Evolutionary conservation across 2,797 vertebrate genomes (phyloP), one percentile per base, ranked within the genome.

Genomic region (Basileuterus tristriatus): DNA sequence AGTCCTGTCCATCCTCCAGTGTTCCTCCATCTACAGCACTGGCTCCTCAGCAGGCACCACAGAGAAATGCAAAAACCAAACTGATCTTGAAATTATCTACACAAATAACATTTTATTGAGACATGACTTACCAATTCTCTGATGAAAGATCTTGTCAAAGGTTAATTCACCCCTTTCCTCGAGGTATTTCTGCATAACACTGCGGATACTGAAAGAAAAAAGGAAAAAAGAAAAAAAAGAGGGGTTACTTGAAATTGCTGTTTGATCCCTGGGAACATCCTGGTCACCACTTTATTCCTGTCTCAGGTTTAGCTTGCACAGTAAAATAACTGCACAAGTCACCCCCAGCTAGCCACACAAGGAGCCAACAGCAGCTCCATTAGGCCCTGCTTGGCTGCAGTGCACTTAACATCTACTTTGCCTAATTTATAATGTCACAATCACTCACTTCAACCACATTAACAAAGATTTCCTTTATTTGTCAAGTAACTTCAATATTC

Each of bases 101-200:
- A 15, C 0, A 1, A 69, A 19, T 1, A 43, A 14, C 21, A 8
- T 30, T 50, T 67, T 10, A 34, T 1, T 87, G 15, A 67, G 56
- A 32, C 4, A 9, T 0, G 94, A 97, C 98, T 98, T 93, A 99
- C 99, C 99, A 27, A 99, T 99, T 97, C 98, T 99, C 98, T 99
- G 99, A 96, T 99, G 98, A 98, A 99, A 99, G 92, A 99, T 99
- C 98, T 99, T 99, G 98, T 99, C 99, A 3, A 99, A 99, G 49
- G 99, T 98, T 92, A 99, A 97, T 96, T 99, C 99, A 29, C 99
- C 98, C 96, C 99, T 98, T 89, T 99, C 99, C 96, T 99, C 98
- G 8, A 99, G 98, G 96, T 99, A 99, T 95, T 99, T 99, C 98
- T 99, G 99, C 99, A 99, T 99, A 95, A 99, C 99, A 26, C 99